Percentiles rank a stretch among this genome's conserved stretches.
Evolutionary conservation across 2,797 vertebrate genomes (phyloP).

Genomic region (Hemibagrus guttatus): DNA sequence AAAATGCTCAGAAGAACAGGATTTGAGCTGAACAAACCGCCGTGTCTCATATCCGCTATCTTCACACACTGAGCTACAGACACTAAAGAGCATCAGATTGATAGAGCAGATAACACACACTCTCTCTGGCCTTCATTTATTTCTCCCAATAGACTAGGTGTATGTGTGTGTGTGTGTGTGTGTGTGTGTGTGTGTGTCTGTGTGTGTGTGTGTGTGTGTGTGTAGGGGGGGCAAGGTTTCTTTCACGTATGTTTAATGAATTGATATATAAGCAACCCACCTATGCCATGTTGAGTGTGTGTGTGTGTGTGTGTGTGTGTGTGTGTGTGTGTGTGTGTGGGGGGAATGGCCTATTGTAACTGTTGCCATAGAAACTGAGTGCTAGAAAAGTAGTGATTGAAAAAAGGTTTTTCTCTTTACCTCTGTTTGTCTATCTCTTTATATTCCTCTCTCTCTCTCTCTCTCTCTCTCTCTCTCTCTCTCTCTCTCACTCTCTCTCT

Average conservation of each 20-base stretch:
- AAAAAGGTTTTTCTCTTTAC: slow-evolving; percentile 67
- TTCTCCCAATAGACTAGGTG: background rate
- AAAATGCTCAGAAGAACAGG: background rate
- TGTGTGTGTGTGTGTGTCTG: slow-evolving; percentile 28
- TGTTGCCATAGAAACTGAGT: slow-evolving; percentile 85
- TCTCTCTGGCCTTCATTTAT: background rate
- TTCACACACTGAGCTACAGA: background rate
- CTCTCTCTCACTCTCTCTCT: slow-evolving; percentile 5
- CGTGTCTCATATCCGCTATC: background rate
- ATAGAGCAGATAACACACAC: background rate
- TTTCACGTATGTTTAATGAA: background rate
- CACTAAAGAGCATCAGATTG: background rate
- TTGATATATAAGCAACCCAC: background rate
- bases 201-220: slow-evolving; percentile 14
- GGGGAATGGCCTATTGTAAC: slow-evolving; percentile 76
- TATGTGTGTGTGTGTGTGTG: slow-evolving; percentile 19
- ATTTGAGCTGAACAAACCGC: background rate
- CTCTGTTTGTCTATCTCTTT: slow-evolving; percentile 12
- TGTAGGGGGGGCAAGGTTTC: background rate
- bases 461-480: slow-evolving; percentile 28
- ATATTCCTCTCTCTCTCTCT: slow-evolving; percentile 34
- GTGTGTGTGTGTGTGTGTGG: slow-evolving; percentile 48
- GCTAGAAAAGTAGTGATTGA: slow-evolving; percentile 77
- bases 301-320: slow-evolving; percentile 32
- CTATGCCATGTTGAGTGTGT: slow-evolving; percentile 1